Conservation (phyloP, 2,113 vertebrate genomes). For the Pterocles burchelli region DNA sequence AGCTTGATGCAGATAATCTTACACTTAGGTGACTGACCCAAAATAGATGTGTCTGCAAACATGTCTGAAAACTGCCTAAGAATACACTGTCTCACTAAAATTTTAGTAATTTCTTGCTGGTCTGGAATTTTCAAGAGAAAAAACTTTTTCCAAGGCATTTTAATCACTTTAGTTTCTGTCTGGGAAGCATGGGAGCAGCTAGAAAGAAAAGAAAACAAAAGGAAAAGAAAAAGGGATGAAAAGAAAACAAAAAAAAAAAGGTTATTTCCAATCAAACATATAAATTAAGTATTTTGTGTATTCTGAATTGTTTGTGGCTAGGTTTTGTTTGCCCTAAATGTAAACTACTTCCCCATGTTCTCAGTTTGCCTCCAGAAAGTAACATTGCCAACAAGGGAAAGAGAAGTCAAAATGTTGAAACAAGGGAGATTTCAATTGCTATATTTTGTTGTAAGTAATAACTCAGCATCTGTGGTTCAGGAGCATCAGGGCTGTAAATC, state of each 20-base stretch:
- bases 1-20: neutral
- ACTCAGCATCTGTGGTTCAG: slow-evolving; percentile 4
- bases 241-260: neutral
- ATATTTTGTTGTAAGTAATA: slow-evolving; percentile 14
- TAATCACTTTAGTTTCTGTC: neutral
- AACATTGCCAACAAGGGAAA: neutral
- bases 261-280: neutral
- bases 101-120: neutral
- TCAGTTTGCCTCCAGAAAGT: slow-evolving; percentile 18
- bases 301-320: neutral
- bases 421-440: slow-evolving; percentile 9
- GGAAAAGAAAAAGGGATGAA: neutral
- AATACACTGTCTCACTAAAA: neutral
- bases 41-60: neutral
- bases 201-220: neutral
- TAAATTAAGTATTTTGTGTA: neutral
- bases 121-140: neutral
- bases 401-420: neutral
- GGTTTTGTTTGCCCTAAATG: neutral
- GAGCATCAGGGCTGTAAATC: slow-evolving; percentile 31
- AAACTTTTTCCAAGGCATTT: neutral
- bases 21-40: neutral
- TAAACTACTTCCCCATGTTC: neutral
- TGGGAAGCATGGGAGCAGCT: neutral
- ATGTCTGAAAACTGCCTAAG: neutral